These are phyloP conservation scores for Sinocyclocheilus anophthalmus DNA, from an alignment of 2,113 vertebrate genomes.

Conservation along the genomic window DNA sequence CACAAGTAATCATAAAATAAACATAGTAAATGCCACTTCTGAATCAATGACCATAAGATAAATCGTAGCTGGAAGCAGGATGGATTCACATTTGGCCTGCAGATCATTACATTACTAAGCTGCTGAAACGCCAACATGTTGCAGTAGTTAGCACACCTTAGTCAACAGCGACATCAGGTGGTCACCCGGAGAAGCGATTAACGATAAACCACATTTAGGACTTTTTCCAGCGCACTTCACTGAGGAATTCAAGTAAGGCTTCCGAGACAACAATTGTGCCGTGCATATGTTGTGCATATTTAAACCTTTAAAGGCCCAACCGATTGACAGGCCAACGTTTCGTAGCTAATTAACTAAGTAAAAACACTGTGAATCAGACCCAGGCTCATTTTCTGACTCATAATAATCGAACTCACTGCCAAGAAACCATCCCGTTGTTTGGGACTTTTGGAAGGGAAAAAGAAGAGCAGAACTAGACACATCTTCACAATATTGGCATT, in stretches of 20 bases:
- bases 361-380: not conserved
- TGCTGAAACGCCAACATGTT: not conserved
- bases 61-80: not conserved
- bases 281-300: not conserved
- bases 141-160: not conserved
- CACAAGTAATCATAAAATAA: not conserved
- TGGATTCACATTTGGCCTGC: not conserved
- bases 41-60: not conserved
- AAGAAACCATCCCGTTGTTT: slow-evolving; percentile 3
- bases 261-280: not conserved
- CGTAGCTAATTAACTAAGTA: not conserved
- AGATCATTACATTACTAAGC: not conserved
- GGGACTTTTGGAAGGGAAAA: not conserved
- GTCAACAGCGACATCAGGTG: slow-evolving; percentile 31
- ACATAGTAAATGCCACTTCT: not conserved
- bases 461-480: not conserved
- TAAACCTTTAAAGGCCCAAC: not conserved
- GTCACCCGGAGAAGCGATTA: not conserved
- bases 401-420: not conserved
- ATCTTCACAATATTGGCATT: not conserved
- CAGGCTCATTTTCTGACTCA: not conserved
- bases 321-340: not conserved
- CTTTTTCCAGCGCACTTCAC: not conserved
- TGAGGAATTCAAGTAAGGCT: not conserved
- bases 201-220: not conserved